A percentile compares a stretch with the other conserved stretches of the same genome.
These are phyloP conservation scores for Dendrolimus punctatus DNA, from an alignment of 1,140 invertebrate species.

Conservation along the genomic window DNA sequence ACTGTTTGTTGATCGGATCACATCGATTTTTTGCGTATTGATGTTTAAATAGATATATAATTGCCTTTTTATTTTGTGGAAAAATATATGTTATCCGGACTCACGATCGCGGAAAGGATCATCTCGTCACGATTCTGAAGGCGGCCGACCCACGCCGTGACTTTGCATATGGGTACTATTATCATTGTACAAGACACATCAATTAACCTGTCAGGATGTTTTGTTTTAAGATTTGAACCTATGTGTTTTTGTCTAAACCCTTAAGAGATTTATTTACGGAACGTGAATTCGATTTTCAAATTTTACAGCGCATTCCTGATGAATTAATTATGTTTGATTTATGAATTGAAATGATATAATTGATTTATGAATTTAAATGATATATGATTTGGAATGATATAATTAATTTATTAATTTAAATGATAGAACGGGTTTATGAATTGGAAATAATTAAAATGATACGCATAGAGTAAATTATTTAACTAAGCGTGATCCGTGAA, in stretches of 20 bases:
- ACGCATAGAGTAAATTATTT: too few relatives aligned
- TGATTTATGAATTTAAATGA: too few relatives aligned
- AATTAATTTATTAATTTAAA: too few relatives aligned
- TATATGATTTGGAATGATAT: too few relatives aligned
- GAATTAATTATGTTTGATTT: too few relatives aligned
- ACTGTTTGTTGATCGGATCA: too few relatives aligned
- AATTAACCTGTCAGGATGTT: conserved; percentile 29
- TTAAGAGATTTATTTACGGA: not conserved
- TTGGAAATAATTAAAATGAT: too few relatives aligned
- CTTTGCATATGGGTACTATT: conserved; percentile 26
- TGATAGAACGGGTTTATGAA: too few relatives aligned
- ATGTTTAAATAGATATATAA: conserved; percentile 22
- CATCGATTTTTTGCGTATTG: not conserved
- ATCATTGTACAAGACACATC: conserved; percentile 17
- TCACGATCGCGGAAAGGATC: conserved; percentile 49
- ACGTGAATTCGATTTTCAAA: not conserved
- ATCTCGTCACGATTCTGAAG: conserved; percentile 31
- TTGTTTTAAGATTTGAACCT: conserved; percentile 22
- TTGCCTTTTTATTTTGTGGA: conserved; percentile 23
- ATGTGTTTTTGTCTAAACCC: not conserved
- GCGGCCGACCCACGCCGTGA: conserved; percentile 27
- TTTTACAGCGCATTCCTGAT: too few relatives aligned
- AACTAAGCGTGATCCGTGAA: too few relatives aligned
- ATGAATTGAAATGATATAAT: too few relatives aligned
- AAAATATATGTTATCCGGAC: conserved; percentile 26